Evolutionary conservation across 2,797 vertebrate genomes (phyloP).

Genomic region (Galagoides demidoff): DNA sequence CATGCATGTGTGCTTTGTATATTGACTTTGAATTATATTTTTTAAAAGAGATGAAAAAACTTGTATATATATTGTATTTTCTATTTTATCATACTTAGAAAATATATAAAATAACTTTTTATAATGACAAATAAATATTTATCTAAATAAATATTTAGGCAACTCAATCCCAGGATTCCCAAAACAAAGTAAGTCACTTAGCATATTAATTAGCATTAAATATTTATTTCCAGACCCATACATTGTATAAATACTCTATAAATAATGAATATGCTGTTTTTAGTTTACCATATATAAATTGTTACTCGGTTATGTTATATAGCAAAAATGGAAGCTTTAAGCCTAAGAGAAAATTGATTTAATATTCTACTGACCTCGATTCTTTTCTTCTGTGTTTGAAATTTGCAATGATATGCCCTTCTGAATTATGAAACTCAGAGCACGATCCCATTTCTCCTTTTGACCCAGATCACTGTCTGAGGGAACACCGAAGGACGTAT

Average conservation of each 20-base stretch:
- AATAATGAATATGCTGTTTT: constrained; percentile 24
- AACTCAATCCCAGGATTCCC: constrained; percentile 16
- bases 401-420: background rate
- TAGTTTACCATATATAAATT: constrained; percentile 15
- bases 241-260: background rate
- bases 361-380: background rate
- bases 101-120: background rate
- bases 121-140: background rate
- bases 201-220: constrained; percentile 19
- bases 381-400: constrained; percentile 32
- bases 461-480: background rate
- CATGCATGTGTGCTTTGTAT: background rate
- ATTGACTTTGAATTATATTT: background rate
- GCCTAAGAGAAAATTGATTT: background rate
- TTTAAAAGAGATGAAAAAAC: background rate
- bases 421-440: background rate
- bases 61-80: background rate
- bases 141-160: background rate
- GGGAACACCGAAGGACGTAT: background rate
- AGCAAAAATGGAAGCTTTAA: constrained; percentile 2
- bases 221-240: constrained; percentile 9
- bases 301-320: constrained; percentile 7
- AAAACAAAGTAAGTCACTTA: background rate
- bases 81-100: background rate
- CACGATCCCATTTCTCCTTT: background rate